These are phyloP conservation scores for Trinectes maculatus DNA, from an alignment of 2,113 vertebrate species.

Conservation along the genomic window DNA sequence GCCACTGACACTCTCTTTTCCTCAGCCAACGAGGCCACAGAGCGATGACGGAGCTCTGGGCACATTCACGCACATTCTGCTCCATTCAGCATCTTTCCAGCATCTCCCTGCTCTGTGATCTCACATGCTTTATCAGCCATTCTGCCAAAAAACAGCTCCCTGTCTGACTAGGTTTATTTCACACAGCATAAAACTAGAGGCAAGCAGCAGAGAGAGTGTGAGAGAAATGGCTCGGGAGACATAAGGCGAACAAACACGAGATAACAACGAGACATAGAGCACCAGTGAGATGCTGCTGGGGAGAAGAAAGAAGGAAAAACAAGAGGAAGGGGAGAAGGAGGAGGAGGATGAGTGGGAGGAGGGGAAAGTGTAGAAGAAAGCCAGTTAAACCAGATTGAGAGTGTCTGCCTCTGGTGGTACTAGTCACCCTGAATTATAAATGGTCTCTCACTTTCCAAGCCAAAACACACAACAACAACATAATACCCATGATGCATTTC, in stretches of 20 bases:
- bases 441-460: conserved; percentile 73
- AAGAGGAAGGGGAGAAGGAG: conserved; percentile 21
- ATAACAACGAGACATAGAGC: conserved; percentile 60
- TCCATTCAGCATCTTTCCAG: not conserved
- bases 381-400: conserved; percentile 72
- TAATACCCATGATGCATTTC: conserved; percentile 74
- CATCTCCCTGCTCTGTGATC: not conserved
- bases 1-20: not conserved
- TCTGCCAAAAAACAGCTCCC: conserved; percentile 15
- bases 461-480: conserved; percentile 73
- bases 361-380: conserved; percentile 46
- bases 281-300: conserved; percentile 57
- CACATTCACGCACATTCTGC: not conserved
- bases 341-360: conserved; percentile 21
- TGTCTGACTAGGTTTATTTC: conserved; percentile 43
- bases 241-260: conserved; percentile 37
- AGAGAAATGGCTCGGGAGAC: conserved; percentile 50
- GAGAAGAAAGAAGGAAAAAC: conserved; percentile 33
- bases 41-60: not conserved
- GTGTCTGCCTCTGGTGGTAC: conserved; percentile 72
- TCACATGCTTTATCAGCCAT: conserved; percentile 20
- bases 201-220: conserved; percentile 35
- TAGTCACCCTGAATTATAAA: conserved; percentile 78
- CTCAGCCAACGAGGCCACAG: not conserved
- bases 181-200: conserved; percentile 30